Evolutionary conservation across 2,797 vertebrate genomes (phyloP), one percentile per base, ranked within the genome.

Genomic region (Echiichthys vipera): DNA sequence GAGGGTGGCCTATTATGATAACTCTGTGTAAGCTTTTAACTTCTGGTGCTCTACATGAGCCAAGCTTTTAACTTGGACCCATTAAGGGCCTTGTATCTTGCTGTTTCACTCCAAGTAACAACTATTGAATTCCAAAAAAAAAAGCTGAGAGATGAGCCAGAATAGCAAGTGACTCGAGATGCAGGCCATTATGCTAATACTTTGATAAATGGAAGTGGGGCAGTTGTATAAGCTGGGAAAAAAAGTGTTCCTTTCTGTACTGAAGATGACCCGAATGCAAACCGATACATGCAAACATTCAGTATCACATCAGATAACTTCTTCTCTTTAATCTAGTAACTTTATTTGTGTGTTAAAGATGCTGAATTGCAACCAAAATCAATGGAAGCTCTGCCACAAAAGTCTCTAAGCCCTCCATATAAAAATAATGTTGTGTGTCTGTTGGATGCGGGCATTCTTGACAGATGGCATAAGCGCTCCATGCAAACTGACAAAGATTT

Each of bases 11-110:
- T 94, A 90, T 90, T 88, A 88, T 91, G 91, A 93, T 91, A 80
- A 89, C 88, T 85, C 84, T 85, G 78, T 85, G 89, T 90, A 89
- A 85, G 88, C 91, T 92, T 90, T 93, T 91, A 92, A 91, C 91
- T 91, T 91, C 84, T 89, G 90, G 20, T 88, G 84, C 86, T 85
- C 85, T 83, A 91, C 89, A 75, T 80, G 85, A 84, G 84, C 88
- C 83, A 86, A 80, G 88, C 89, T 91, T 92, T 92, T 90, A 90
- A 87, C 88, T 86, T 78, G 62, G 64, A 54, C 54, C 81, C 88
- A 90, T 90, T 87, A 91, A 71, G 50, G 72, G 83, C 66, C 70
- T 86, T 75, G 86, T 74, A 82, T 74, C 77, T 74, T 59, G 53
- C 68, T 81, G 84, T 89, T 89, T 82, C 77, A 70, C 61, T 73